These are phyloP conservation scores for Conus ventricosus DNA, from an alignment of 1,140 invertebrate genomes.

Conservation along the genomic window DNA sequence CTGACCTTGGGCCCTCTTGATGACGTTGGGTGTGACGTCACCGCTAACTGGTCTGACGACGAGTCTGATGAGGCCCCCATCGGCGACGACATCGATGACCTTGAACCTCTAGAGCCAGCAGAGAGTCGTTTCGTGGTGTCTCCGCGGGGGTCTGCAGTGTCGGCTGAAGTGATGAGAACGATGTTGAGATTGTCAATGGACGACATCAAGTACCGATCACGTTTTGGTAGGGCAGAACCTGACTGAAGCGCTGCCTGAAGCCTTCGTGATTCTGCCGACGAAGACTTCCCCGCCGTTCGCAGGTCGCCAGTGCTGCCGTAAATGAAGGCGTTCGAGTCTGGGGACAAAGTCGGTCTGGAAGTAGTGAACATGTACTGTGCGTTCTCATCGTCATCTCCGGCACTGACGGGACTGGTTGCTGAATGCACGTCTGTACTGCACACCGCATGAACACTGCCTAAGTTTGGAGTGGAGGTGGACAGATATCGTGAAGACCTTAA, in stretches of 20 bases:
- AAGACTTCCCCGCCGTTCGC: not conserved
- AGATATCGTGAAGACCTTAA: not conserved
- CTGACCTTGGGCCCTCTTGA: not conserved
- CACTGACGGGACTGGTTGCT: not conserved
- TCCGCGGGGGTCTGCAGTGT: not conserved
- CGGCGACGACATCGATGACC: not conserved
- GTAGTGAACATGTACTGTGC: not conserved
- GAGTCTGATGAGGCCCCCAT: not conserved
- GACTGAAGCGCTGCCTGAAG: not conserved
- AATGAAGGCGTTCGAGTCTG: not conserved
- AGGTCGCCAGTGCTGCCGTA: slow-evolving; percentile 9
- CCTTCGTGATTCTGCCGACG: not conserved
- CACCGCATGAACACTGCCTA: not conserved
- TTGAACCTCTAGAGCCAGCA: not conserved
- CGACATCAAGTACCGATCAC: not conserved
- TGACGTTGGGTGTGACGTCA: not conserved
- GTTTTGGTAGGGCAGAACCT: not conserved
- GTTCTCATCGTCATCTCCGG: not conserved
- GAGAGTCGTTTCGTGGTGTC: not conserved
- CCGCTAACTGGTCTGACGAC: not conserved
- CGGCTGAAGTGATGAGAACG: not conserved
- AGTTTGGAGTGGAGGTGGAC: slow-evolving; percentile 8
- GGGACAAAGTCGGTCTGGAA: not conserved
- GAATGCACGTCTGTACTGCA: not conserved
- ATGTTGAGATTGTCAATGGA: not conserved